Evolutionary conservation across 2,888 invertebrate genomes (phyloP).

Genomic region (Emmelina monodactyla): DNA sequence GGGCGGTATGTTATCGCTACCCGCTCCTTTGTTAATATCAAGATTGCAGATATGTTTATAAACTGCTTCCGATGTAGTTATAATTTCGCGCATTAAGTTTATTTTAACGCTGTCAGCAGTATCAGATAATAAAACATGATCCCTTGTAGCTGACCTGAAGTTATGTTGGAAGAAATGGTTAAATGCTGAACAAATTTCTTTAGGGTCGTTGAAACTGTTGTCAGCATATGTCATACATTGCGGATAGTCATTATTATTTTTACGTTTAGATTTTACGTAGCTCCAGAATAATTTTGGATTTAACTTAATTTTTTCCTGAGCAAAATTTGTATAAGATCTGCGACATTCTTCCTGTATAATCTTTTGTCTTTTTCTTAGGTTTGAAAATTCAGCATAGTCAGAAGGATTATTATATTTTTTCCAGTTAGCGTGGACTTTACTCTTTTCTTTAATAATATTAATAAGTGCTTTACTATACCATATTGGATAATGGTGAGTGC

Average conservation of each 20-base stretch:
- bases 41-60: background rate
- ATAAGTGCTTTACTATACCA: background rate
- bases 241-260: too few species aligned
- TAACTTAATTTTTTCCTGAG: background rate
- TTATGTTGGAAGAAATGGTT: background rate
- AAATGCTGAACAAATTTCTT: background rate
- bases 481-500: background rate
- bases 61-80: background rate
- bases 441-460: too few species aligned
- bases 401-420: too few species aligned
- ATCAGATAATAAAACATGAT: background rate
- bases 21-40: background rate
- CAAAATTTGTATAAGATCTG: background rate
- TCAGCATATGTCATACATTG: background rate
- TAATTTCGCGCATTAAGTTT: background rate
- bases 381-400: background rate
- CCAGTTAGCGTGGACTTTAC: too few species aligned
- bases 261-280: too few species aligned
- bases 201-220: background rate
- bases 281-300: background rate
- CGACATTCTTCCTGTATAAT: background rate
- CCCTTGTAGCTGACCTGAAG: background rate
- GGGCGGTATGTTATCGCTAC: background rate
- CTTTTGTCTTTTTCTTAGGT: background rate
- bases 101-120: background rate